Percentiles rank a stretch among this genome's conserved stretches.
Evolutionary conservation across 2,113 vertebrate genomes (phyloP).

Genomic region (Brevimyrus niger): DNA sequence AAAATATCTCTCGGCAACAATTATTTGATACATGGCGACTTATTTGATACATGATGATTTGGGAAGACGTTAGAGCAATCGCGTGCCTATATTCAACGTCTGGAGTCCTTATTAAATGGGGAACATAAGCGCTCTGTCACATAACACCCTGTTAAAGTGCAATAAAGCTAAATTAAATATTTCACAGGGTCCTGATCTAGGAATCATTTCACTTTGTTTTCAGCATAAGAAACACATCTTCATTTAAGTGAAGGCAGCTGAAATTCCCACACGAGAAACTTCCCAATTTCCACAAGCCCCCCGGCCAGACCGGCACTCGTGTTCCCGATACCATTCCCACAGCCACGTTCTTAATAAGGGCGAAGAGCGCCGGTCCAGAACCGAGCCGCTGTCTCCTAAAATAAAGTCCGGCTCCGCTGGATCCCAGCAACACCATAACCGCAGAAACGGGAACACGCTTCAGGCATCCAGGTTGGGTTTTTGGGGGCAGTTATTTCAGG

Average conservation of each 20-base stretch:
- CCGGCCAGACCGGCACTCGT: not conserved
- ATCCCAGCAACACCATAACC: conserved; percentile 29
- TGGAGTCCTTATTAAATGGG: not conserved
- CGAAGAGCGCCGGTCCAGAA: conserved; percentile 17
- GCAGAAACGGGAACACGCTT: conserved; percentile 31
- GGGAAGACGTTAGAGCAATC: not conserved
- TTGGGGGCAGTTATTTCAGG: conserved; percentile 39
- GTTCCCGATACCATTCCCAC: not conserved
- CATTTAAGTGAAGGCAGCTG: not conserved
- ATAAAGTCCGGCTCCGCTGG: conserved; percentile 23
- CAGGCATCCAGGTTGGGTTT: conserved; percentile 28
- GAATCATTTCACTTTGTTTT: not conserved
- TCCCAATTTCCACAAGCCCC: conserved; percentile 29
- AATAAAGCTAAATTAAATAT: not conserved
- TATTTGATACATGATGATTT: not conserved
- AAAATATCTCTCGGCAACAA: not conserved
- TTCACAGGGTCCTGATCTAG: not conserved
- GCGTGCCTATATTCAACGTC: not conserved
- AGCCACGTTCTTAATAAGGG: conserved; percentile 19
- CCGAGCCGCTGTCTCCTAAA: conserved; percentile 8
- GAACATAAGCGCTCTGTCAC: not conserved
- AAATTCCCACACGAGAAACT: conserved; percentile 28
- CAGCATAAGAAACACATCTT: not conserved
- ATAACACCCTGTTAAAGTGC: not conserved
- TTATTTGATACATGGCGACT: too few species aligned